Evolutionary conservation across 37 sponge, comb jelly and placozoan species (phyloP).

Genomic region (Dysidea cf. avara): DNA sequence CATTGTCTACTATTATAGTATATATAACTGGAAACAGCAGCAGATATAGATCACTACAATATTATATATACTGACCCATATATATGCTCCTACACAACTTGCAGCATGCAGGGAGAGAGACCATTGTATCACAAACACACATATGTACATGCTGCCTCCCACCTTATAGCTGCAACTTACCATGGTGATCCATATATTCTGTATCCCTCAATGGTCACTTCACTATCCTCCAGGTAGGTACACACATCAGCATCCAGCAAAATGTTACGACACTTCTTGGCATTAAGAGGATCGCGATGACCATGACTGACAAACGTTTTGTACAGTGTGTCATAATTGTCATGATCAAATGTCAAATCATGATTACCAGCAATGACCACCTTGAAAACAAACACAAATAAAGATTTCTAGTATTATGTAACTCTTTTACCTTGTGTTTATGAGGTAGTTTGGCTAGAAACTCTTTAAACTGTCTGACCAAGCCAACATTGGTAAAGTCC

Average conservation of each 20-base stretch:
- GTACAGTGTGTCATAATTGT: slow-evolving; percentile 42
- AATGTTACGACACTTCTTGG: slow-evolving; percentile 6
- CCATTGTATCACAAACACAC: no score
- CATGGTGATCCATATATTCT: slow-evolving; percentile 97
- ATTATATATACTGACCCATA: no score
- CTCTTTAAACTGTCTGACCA: slow-evolving; percentile 53
- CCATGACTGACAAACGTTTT: slow-evolving; percentile 27
- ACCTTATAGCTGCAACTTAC: no score
- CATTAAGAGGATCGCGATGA: slow-evolving; percentile 45
- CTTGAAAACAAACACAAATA: slow-evolving; percentile 15
- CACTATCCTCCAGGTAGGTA: slow-evolving; percentile 86
- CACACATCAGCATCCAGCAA: slow-evolving; percentile 46
- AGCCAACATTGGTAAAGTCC: slow-evolving; percentile 81
- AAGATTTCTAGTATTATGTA: background rate
- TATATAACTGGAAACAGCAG: no score
- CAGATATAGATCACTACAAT: no score
- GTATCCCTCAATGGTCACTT: slow-evolving; percentile 72
- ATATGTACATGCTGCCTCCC: no score
- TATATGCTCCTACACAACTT: no score
- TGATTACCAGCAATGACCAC: slow-evolving; percentile 93
- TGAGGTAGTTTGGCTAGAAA: slow-evolving; percentile 73
- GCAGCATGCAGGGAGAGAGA: no score
- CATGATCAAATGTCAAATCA: slow-evolving; percentile 80
- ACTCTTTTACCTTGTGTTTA: slow-evolving; percentile 66
- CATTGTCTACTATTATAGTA: no score